Base-by-base conservation (phyloP, 2,888 invertebrate species). In the Melinaea marsaeus region DNA sequence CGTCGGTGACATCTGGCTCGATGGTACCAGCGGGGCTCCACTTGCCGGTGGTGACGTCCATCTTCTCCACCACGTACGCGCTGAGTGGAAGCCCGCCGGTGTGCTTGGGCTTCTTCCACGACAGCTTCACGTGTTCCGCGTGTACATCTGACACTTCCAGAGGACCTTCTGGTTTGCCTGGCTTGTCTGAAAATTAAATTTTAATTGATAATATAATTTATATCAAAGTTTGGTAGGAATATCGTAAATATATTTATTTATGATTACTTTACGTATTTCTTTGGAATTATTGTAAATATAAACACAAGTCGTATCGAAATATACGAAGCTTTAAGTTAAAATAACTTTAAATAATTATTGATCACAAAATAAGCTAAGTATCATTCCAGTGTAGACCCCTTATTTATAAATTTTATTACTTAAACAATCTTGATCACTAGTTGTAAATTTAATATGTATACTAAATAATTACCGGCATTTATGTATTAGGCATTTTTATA, bases 71-170 rank as follows among this genome's bases (percentile, higher is more conserved):
- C 2, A 98, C 91, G 84, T 96, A 99, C 3, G 96, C 95, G 11
- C 95, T 95, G 70, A 99, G 93, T 4, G 98, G 98, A 55, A 97
- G 86, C 11, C 98, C 99, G 46, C 99, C 99, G 71, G 99, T 98
- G 84, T 99, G 98, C 82, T 97, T 97, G 0, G 99, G 99, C 77
- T 97, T 97, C 72, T 95, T 95, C 99, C 99, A 99, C 74, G 95
- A 94, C 11, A 99, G 91, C 77, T 96, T 97, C 79, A 97, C 98
- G 61, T 98, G 97, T 82, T 98, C 98, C 67, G 97, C 97, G 85
- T 96, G 97, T 0, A 99, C 93, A 80, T 98, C 97, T 0, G 93
- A 93, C 0, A 98, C 96, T 79, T 98, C 97, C 0, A 99, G 87
- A 0, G 99, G 99, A 54, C 98, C 98, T 84, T 97, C 96, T 0